Base-by-base conservation (phyloP, 2,888 invertebrate genomes). In the Heliconius cydno region DNA sequence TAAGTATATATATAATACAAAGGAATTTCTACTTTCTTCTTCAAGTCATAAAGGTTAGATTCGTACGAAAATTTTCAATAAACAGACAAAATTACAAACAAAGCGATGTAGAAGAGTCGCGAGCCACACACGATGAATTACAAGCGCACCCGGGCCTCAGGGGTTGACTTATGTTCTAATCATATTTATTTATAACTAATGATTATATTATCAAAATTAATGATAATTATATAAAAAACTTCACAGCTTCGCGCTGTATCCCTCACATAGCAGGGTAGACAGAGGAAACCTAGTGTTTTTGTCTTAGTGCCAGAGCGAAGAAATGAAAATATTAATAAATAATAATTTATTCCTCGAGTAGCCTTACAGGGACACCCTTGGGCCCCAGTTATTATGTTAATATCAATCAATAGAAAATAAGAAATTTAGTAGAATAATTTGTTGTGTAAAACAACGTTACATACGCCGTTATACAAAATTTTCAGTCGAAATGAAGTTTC, bases 101-200 rank as follows among this genome's bases (percentile, higher is more conserved):
- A 89, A 85, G 87, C 86, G 86, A 86, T 86, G 85, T 86, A 90
- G 90, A 90, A 90, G 90, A 93, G 90, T 92, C 91, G 91, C 92
- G 89, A 93, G 92, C 94, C 94, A 94, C 94, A 94, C 94, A 94
- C 94, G 94, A 94, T 92, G 94, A 92, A 91, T 92, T 92, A 92
- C 91, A 91, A 90, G 90, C 90, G 90, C 91, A 91, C 88, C 90
- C 88, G 87, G 90, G 91, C 91, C 90, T 88, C 91, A 85, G 88
- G 80, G 87, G 84, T 86, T 92, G 92, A 94, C 87, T 92, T 93
- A 94, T 93, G 90, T 86, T 90, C 90, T 90, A 90, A 87, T 90
- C 88, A 90, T 92, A 91, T 92, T 77, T 92, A 91, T 92, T 91
- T 92, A 90, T 91, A 89, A 92, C 89, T 90, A 90, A 92, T 91